These are phyloP conservation scores for Clitarchus hookeri DNA, from an alignment of 2,888 invertebrate species.

Conservation along the genomic window DNA sequence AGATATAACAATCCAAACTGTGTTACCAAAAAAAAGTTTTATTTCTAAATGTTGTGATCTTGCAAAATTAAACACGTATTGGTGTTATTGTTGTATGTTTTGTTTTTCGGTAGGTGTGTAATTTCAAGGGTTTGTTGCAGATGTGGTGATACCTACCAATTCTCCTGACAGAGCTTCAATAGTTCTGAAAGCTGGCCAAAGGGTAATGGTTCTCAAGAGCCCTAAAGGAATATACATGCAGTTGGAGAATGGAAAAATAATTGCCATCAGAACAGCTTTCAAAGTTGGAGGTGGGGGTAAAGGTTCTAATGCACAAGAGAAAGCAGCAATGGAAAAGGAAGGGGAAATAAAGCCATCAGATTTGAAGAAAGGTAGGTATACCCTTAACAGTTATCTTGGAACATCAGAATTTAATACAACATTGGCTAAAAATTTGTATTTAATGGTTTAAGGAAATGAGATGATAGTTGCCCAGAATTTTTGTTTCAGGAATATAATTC, in stretches of 20 bases:
- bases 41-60: no score
- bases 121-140: conserved; percentile 53
- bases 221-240: conserved; percentile 97
- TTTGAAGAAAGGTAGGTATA: conserved; percentile 36
- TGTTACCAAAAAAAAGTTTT: no score
- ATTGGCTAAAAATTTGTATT: no score
- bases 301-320: conserved; percentile 49
- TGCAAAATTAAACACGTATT: no score
- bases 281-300: conserved; percentile 64
- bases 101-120: background rate
- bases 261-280: conserved; percentile 83
- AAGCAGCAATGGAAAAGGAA: conserved; percentile 32
- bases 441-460: no score
- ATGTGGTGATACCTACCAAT: conserved; percentile 91
- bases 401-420: no score
- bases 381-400: no score
- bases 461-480: no score
- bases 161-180: conserved; percentile 88
- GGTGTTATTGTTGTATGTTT: background rate
- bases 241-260: conserved; percentile 90
- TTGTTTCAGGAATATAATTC: no score
- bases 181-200: conserved; percentile 89
- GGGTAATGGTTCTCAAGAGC: conserved; percentile 92
- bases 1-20: no score
- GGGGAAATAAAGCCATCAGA: conserved; percentile 33